Evolutionary conservation across 2,113 vertebrate genomes (phyloP).

Genomic region (Dicerorhinus sumatrensis): DNA sequence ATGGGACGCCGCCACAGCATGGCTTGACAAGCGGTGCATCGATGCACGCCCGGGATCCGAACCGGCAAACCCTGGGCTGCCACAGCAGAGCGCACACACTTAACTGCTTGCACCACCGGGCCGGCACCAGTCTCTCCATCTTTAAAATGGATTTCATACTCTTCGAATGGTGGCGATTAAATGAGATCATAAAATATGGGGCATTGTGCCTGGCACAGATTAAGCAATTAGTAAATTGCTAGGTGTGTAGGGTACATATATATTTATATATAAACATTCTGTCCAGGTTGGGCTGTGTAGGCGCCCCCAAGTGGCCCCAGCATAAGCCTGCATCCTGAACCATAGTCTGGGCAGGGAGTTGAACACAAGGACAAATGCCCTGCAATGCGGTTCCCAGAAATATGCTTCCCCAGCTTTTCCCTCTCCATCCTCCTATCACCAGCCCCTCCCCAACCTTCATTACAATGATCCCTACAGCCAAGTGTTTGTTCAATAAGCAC

Average conservation of each 20-base stretch:
- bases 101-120: too few species aligned
- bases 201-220: neutral
- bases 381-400: neutral
- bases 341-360: neutral
- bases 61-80: too few species aligned
- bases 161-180: neutral
- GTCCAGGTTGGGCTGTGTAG: neutral
- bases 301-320: neutral
- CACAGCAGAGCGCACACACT: too few species aligned
- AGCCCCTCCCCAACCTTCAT: neutral
- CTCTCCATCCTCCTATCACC: neutral
- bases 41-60: too few species aligned
- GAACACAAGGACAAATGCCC: neutral
- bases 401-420: neutral
- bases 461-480: neutral
- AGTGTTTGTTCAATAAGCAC: neutral
- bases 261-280: neutral
- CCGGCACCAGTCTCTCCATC: neutral
- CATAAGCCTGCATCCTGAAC: neutral
- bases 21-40: too few species aligned
- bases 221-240: neutral
- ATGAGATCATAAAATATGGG: neutral
- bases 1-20: too few species aligned
- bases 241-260: neutral
- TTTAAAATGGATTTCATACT: neutral